These are phyloP conservation scores for Leptodirus hochenwartii DNA, from an alignment of 2,888 invertebrate species.

Conservation along the genomic window DNA sequence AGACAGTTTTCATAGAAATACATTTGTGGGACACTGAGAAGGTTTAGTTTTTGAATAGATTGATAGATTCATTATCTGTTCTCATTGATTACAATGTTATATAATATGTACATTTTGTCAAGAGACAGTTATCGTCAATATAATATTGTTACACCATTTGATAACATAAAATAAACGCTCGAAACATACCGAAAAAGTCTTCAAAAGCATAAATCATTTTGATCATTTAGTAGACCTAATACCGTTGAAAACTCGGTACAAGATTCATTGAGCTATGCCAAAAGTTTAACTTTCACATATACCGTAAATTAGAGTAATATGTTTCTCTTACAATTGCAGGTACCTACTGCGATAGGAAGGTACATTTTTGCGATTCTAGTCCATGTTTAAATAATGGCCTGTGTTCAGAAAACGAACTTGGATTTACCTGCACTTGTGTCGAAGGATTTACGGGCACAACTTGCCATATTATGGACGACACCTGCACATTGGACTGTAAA, in stretches of 20 bases:
- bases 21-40: too few relatives aligned
- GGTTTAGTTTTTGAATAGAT: too few relatives aligned
- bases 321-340: constrained; percentile 22
- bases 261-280: not conserved
- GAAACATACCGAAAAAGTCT: too few relatives aligned
- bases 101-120: too few relatives aligned
- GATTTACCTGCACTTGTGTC: constrained; percentile 30
- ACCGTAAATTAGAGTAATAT: constrained; percentile 3
- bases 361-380: constrained; percentile 29
- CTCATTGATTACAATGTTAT: too few relatives aligned
- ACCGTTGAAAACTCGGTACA: not conserved
- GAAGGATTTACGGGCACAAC: constrained; percentile 29
- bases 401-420: constrained; percentile 21
- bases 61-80: too few relatives aligned
- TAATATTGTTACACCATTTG: too few relatives aligned
- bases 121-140: too few relatives aligned
- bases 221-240: too few relatives aligned
- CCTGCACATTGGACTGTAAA: constrained; percentile 27
- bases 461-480: constrained; percentile 28
- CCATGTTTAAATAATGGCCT: constrained; percentile 36
- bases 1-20: too few relatives aligned
- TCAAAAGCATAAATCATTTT: too few relatives aligned
- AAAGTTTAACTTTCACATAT: not conserved
- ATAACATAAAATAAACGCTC: too few relatives aligned
- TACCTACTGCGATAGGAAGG: constrained; percentile 31